phyloP scores from a whole-genome alignment of 1,140 invertebrate species.

The Aculops lycopersici region DNA sequence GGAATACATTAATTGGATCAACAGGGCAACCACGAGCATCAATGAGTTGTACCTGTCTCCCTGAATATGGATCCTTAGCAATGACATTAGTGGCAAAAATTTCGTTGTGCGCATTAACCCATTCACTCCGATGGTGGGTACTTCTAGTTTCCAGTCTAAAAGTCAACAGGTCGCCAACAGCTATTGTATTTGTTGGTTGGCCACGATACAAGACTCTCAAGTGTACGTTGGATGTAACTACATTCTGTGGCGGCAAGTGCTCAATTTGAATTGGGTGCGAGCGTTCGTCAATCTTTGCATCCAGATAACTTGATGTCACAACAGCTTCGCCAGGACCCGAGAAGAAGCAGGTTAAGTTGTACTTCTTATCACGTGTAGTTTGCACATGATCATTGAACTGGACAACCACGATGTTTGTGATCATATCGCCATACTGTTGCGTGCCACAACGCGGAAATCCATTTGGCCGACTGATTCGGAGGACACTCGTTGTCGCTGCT shows the following conservation, averaged over 20 bases:
- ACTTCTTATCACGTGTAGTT: slow-evolving; percentile 55
- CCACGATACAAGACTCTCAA: slow-evolving; percentile 55
- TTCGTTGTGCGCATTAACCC: slow-evolving; percentile 22
- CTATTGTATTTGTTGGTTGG: slow-evolving; percentile 58
- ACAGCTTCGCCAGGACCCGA: slow-evolving; percentile 61
- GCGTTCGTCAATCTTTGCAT: slow-evolving; percentile 29
- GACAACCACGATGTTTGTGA: slow-evolving; percentile 72
- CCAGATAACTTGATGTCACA: slow-evolving; percentile 66
- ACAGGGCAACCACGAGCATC: slow-evolving; percentile 61
- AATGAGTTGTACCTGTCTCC: slow-evolving; percentile 52
- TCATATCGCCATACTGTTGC: slow-evolving; percentile 54
- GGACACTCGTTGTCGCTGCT: slow-evolving; percentile 41
- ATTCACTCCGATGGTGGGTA: slow-evolving; percentile 27
- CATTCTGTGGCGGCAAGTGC: slow-evolving; percentile 57
- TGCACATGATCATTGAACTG: slow-evolving; percentile 73
- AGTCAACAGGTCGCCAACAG: slow-evolving; percentile 63
- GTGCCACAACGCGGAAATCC: slow-evolving; percentile 70
- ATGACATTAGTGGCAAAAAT: slow-evolving; percentile 73
- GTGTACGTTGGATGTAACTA: slow-evolving; percentile 47
- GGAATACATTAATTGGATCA: slow-evolving; percentile 55
- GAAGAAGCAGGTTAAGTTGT: slow-evolving; percentile 62
- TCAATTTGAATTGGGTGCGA: slow-evolving; percentile 64
- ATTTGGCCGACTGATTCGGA: slow-evolving; percentile 49
- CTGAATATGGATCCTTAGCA: slow-evolving; percentile 65
- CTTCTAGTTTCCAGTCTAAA: slow-evolving; percentile 55